These are phyloP conservation scores for Dasyurus viverrinus DNA, from an alignment of 2,113 vertebrate genomes.

Conservation along the genomic window DNA sequence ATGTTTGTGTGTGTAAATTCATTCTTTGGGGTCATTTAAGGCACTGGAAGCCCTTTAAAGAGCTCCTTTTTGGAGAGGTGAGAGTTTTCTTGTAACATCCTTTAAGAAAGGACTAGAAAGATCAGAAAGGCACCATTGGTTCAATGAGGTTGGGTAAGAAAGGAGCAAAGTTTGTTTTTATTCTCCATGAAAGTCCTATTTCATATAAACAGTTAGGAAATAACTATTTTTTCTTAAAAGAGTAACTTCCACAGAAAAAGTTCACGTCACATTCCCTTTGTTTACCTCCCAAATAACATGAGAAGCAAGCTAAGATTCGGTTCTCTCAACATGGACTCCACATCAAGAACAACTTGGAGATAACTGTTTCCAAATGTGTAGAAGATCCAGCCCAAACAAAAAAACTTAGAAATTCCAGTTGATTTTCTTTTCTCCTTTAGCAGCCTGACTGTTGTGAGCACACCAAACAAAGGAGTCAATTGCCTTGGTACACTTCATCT, in stretches of 20 bases:
- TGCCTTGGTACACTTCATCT: constrained; percentile 90
- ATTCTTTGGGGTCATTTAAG: constrained; percentile 6
- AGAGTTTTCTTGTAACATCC: constrained; percentile 15
- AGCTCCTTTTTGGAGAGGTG: constrained; percentile 31
- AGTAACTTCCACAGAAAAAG: constrained; percentile 49
- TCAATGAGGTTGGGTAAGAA: background rate
- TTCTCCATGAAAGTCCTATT: constrained; percentile 45
- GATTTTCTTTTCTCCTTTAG: constrained; percentile 77
- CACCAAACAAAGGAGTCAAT: constrained; percentile 89
- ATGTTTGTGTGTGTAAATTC: background rate
- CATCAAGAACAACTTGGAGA: constrained; percentile 48
- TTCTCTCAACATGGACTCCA: constrained; percentile 11
- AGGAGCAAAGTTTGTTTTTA: constrained; percentile 6
- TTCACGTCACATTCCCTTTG: constrained; percentile 34
- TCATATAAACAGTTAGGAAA: constrained; percentile 43
- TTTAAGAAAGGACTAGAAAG: constrained; percentile 25
- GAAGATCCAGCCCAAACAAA: constrained; percentile 68
- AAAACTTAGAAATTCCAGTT: constrained; percentile 65
- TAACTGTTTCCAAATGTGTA: constrained; percentile 48
- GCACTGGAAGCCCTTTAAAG: background rate
- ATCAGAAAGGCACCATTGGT: background rate
- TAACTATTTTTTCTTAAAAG: background rate
- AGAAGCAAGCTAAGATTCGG: constrained; percentile 23
- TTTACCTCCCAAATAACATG: constrained; percentile 65
- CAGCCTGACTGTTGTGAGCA: constrained; percentile 86